Percentiles rank a stretch among this genome's conserved stretches.
Evolutionary conservation across 2,113 vertebrate species (phyloP).

Genomic region (Pampusana beccarii): DNA sequence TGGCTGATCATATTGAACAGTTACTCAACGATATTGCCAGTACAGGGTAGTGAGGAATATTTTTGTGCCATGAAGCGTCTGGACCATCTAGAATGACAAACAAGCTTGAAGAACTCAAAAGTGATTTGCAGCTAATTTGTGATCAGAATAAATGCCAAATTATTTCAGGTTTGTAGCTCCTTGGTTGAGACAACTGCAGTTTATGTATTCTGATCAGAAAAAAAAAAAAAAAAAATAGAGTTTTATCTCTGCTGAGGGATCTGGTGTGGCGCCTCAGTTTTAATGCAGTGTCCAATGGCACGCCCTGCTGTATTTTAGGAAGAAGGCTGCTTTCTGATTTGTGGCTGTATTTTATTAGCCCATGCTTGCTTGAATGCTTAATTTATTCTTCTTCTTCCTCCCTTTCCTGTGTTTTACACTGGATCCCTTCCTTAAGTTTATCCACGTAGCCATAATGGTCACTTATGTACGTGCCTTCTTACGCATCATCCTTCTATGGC

Average conservation of each 20-base stretch:
- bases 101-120: not conserved
- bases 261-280: not conserved
- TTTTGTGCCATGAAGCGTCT: not conserved
- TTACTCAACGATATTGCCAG: not conserved
- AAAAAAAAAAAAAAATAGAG: not conserved
- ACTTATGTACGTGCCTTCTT: fast-evolving
- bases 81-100: not conserved
- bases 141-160: not conserved
- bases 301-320: not conserved
- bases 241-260: not conserved
- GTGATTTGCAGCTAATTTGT: not conserved
- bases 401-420: not conserved
- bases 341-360: not conserved
- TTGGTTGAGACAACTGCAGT: not conserved
- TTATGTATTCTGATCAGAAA: not conserved
- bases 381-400: not conserved
- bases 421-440: not conserved
- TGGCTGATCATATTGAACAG: not conserved
- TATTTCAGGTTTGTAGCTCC: not conserved
- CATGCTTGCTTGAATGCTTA: not conserved
- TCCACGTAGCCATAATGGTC: not conserved
- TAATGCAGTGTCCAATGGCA: not conserved
- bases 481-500: not conserved
- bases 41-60: not conserved
- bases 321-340: not conserved